Evolutionary conservation across 2,888 invertebrate species (phyloP), one percentile per base, ranked within the genome.

Genomic region (Chrysolina oricalcia): DNA sequence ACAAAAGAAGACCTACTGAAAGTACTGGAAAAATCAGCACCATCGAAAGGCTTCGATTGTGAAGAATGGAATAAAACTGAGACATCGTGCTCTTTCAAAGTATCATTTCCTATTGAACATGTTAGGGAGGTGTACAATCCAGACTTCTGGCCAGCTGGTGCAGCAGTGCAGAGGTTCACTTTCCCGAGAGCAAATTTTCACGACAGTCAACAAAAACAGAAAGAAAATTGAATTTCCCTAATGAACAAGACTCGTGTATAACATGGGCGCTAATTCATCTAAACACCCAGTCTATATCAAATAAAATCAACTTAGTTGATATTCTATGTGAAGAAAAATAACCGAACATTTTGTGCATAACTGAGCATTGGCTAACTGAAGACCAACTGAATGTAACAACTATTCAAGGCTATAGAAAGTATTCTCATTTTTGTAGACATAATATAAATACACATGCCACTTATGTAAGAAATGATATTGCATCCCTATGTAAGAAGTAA

Each of bases 311-410:
- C 67, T 48, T 48, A 48, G 17, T 67, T 46, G 67, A n/a, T n/a
- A n/a, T n/a, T n/a, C n/a, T n/a, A n/a, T n/a, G n/a, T n/a, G n/a
- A n/a, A n/a, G n/a, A n/a, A 67, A 67, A 67, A 50, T 46, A 67
- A 66, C 66, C 66, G 5, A 2, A 66, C 48, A 23, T 66, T 19
- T 43, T 67, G 35, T 67, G 67, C 35, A n/a, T 67, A 67, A 67
- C 67, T 67, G 67, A 50, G 35, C 27, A 67, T 48, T 67, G 67
- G 50, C 13, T 27, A 72, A 63, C 70, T n/a, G n/a, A 74, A 46
- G 50, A 17, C 63, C 63, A 63, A 63, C 63, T 63, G 10, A 63
- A 63, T 63, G 35, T 63, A 35, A 63, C 40, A 27, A 35, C 35
- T 13, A 63, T 63, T 63, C 63, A 63, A 40, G 63, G 63, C 35